phyloP scores from a whole-genome alignment of 2,888 invertebrate species.

The Mamestra brassicae region DNA sequence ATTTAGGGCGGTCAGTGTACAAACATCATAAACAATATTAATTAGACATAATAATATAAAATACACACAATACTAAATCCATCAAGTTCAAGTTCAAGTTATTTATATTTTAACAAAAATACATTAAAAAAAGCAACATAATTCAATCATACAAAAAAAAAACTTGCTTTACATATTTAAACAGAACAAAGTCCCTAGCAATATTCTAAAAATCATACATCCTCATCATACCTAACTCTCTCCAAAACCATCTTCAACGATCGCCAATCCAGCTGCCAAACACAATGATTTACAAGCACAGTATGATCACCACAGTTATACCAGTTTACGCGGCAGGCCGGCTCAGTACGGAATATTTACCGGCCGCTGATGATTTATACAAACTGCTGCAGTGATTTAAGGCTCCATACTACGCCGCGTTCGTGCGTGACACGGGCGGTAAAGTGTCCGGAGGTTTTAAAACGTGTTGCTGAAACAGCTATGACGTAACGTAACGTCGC shows the following conservation, averaged over 20 bases:
- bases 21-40: too few relatives aligned
- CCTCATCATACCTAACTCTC: too few relatives aligned
- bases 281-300: slow-evolving; percentile 29
- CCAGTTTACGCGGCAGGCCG: slow-evolving; percentile 29
- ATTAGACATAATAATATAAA: too few relatives aligned
- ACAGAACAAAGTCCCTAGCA: too few relatives aligned
- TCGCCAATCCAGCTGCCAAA: slow-evolving; percentile 15
- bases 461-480: slow-evolving; percentile 33
- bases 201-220: too few relatives aligned
- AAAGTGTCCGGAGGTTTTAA: slow-evolving; percentile 35
- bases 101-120: too few relatives aligned
- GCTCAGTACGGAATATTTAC: slow-evolving; percentile 50
- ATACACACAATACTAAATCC: too few relatives aligned
- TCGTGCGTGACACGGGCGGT: slow-evolving; percentile 56
- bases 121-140: too few relatives aligned
- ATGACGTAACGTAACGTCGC: slow-evolving; percentile 28
- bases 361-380: slow-evolving; percentile 56
- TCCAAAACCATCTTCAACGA: background rate
- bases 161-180: too few relatives aligned
- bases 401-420: slow-evolving; percentile 14
- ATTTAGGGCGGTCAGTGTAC: too few relatives aligned
- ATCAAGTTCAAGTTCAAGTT: too few relatives aligned
- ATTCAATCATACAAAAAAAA: too few relatives aligned
- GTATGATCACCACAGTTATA: slow-evolving; percentile 29
- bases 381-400: slow-evolving; percentile 57